Evolutionary conservation across 2,888 invertebrate genomes (phyloP).

Genomic region (Allygus modestus): DNA sequence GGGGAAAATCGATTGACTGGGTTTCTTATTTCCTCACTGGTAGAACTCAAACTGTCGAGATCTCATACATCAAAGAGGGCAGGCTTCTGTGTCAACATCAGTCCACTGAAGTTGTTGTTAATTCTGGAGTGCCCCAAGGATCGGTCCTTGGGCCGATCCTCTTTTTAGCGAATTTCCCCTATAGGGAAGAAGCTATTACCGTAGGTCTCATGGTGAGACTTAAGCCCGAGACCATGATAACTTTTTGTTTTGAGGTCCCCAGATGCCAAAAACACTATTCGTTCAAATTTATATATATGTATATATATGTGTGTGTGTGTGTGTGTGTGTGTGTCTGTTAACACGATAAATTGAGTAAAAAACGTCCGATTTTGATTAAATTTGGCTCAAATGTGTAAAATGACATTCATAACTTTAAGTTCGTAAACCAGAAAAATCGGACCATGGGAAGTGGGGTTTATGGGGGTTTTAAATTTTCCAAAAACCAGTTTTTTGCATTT

Average conservation of each 20-base stretch:
- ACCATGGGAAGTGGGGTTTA: not conserved
- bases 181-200: constrained; percentile 27
- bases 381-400: not conserved
- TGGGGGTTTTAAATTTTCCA: not conserved
- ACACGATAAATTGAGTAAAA: constrained; percentile 18
- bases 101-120: too few relatives aligned
- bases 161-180: too few relatives aligned
- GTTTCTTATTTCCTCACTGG: too few relatives aligned
- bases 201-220: constrained; percentile 19
- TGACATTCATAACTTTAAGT: not conserved
- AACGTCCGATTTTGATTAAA: not conserved
- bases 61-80: too few relatives aligned
- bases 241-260: constrained; percentile 1
- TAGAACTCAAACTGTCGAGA: too few relatives aligned
- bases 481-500: not conserved
- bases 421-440: not conserved
- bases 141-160: too few relatives aligned
- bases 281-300: constrained; percentile 4
- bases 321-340: not conserved
- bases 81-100: too few relatives aligned
- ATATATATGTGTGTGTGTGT: constrained; percentile 33
- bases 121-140: too few relatives aligned
- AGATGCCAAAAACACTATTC: not conserved
- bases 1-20: too few relatives aligned
- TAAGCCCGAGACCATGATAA: not conserved